A percentile compares a stretch with the other conserved stretches of the same genome.
These are phyloP conservation scores for Selene dorsalis DNA, from an alignment of 2,797 vertebrate genomes.

Conservation along the genomic window DNA sequence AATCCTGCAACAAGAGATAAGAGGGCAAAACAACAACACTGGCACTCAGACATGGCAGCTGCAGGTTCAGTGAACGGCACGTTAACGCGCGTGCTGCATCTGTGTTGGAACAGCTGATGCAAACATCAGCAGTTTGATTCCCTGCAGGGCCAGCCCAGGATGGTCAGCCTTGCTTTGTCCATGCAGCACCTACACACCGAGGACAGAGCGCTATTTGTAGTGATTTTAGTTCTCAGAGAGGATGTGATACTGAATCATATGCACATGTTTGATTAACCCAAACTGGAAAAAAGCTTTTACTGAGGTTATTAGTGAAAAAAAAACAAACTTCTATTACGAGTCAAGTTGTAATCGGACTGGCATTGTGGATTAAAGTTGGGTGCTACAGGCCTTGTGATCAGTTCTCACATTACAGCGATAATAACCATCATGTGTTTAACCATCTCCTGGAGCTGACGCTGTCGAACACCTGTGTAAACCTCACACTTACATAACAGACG, in stretches of 20 bases:
- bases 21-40: conserved; percentile 37
- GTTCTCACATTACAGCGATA: neutral
- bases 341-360: neutral
- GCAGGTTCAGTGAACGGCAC: conserved; percentile 8
- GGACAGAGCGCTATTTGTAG: too few relatives aligned
- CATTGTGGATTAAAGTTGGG: neutral
- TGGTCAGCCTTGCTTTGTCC: too few relatives aligned
- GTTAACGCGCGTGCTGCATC: neutral
- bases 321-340: neutral
- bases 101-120: conserved; percentile 9
- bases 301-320: neutral
- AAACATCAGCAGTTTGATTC: neutral
- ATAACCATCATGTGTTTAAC: neutral
- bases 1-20: conserved; percentile 47
- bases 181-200: neutral
- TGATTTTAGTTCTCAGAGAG: neutral
- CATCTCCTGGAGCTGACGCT: neutral
- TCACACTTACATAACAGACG: neutral
- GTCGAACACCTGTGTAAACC: neutral
- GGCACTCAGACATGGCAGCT: neutral
- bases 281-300: neutral
- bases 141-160: neutral
- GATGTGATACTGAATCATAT: neutral
- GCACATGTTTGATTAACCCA: neutral
- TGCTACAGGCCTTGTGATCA: neutral